A percentile compares a stretch with the other conserved stretches of the same genome.
Conservation (phyloP, 1,140 invertebrate species). For the Neodiprion fabricii region DNA sequence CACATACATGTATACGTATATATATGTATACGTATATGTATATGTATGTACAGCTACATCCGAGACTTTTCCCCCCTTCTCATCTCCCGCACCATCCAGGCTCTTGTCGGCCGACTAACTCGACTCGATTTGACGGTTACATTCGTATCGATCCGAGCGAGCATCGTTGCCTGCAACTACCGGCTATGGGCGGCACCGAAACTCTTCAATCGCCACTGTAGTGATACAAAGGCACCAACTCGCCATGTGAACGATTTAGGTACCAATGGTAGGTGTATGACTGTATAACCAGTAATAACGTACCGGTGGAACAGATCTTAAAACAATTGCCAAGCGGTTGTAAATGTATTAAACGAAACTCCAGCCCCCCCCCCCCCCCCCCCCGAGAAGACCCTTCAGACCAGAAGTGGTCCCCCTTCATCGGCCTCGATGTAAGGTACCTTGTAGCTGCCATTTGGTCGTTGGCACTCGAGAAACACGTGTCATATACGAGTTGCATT, state of each 20-base stretch:
- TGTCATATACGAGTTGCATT: neutral
- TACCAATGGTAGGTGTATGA: too few species aligned
- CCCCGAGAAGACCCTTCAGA: slow-evolving; percentile 17
- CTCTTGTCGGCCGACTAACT: neutral
- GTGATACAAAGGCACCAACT: too few species aligned
- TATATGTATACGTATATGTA: too few species aligned
- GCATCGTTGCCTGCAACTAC: neutral
- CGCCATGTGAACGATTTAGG: too few species aligned
- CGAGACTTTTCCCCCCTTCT: neutral
- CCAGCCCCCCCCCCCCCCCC: slow-evolving; percentile 33
- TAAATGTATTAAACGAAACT: slow-evolving; percentile 41
- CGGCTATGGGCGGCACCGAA: too few species aligned
- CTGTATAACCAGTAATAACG: too few species aligned
- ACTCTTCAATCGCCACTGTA: too few species aligned
- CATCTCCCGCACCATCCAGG: too few species aligned
- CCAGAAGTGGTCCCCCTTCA: neutral
- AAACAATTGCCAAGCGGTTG: slow-evolving; percentile 42
- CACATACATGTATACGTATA: too few species aligned
- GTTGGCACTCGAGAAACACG: neutral
- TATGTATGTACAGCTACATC: too few species aligned
- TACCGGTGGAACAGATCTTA: neutral
- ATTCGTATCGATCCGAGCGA: neutral
- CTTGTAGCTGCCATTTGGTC: slow-evolving; percentile 2
- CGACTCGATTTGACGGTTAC: neutral
- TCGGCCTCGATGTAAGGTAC: neutral